Base-by-base conservation (phyloP, 2,888 invertebrate genomes). In the Branchipolynoe longqiensis region DNA sequence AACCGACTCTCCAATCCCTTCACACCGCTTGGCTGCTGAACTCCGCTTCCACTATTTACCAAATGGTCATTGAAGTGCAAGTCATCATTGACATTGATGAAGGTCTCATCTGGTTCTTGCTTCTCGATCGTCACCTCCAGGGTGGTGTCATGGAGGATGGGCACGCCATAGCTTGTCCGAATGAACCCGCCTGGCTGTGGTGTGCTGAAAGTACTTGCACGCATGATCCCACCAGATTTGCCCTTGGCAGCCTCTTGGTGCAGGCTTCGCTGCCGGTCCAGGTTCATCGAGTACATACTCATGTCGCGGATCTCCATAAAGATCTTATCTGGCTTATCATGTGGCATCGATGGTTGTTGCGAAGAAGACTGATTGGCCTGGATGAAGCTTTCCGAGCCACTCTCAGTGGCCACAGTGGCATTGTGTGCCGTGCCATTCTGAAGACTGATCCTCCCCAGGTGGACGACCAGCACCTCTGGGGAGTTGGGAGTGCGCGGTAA, bases 81-180 rank as follows among this genome's bases (percentile, higher is more conserved):
- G 28, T 82, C 85, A n/a, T 64, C 81, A 6, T 36, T 54, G 31
- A 14, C 38, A 86, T 91, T 91, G 22, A 90, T 90, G 54, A 90
- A 88, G 22, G 88, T 88, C 2, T 87, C 85, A 73, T 90, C 90
- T 6, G 88, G 87, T n/a, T 86, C 87, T 41, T 85, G 73, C 83
- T 95, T 95, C 90, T 95, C 95, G 14, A 97, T 94, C 73, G 95
- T 95, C 83, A 98, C 94, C 90, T 96, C 96, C 85, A 98, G 94
- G 84, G 97, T 95, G 0, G 98, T 98, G 93, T 98, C 96, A 94
- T 98, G 97, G 87, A 98, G 94, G 92, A 98, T 97, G 3, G 98
- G 97, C 31, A 88, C 87, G 90, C 96, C 96, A n/a, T 97, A 97
- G 87, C 95, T 94, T 1, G 85, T 87, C 54, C 73, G 38, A n/a